Conservation (phyloP, 2,888 invertebrate species). For the Plutella xylostella region DNA sequence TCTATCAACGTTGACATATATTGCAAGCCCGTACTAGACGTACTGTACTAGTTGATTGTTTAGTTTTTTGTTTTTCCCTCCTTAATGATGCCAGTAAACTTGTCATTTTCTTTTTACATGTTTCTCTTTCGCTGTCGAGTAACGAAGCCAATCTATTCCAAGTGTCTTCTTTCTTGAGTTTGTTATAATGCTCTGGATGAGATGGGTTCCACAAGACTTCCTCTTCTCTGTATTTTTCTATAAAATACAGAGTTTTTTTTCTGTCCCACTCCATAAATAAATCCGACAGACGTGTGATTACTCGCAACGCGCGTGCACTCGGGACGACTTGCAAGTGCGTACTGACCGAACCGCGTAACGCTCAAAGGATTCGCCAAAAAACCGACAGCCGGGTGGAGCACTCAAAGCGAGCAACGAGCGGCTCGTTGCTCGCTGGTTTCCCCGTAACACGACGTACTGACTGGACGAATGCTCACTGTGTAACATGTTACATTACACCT, state of each 20-base stretch:
- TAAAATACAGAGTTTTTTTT: neutral
- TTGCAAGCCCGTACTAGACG: no score
- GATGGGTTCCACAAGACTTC: slow-evolving; percentile 17
- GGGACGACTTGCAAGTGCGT: slow-evolving; percentile 12
- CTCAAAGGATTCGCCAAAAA: neutral
- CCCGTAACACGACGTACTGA: no score
- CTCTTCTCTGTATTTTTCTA: slow-evolving; percentile 11
- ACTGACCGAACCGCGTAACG: slow-evolving; percentile 27
- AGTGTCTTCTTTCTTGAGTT: slow-evolving; percentile 22
- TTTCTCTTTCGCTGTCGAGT: slow-evolving; percentile 12
- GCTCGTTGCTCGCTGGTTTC: no score
- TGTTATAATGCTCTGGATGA: slow-evolving; percentile 21
- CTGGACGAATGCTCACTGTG: no score
- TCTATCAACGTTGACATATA: no score
- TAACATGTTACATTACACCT: no score
- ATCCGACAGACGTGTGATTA: slow-evolving; percentile 12
- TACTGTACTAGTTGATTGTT: slow-evolving; percentile 20
- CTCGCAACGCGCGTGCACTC: slow-evolving; percentile 16
- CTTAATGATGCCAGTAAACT: slow-evolving; percentile 19
- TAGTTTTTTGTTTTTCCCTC: slow-evolving; percentile 19
- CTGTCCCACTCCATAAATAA: slow-evolving; percentile 10
- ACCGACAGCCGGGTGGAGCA: neutral
- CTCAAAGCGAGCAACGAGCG: no score
- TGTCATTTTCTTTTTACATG: slow-evolving; percentile 20
- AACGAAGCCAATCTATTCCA: slow-evolving; percentile 19